A percentile compares a stretch with the other conserved stretches of the same genome.
phyloP scores from a whole-genome alignment of 2,888 invertebrate species.

The Ennomos quercinarius region DNA sequence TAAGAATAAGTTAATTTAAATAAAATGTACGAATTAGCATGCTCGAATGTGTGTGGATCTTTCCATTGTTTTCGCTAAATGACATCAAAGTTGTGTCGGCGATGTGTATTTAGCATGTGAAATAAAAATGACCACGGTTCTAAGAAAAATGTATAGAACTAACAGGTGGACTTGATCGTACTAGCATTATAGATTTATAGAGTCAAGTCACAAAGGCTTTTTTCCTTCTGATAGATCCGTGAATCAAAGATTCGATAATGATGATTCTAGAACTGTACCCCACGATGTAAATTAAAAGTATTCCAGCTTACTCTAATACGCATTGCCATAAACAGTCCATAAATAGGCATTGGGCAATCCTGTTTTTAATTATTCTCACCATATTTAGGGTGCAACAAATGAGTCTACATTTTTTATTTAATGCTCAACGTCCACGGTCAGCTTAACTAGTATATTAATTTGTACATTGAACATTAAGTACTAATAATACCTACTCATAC shows the following conservation, averaged over 20 bases:
- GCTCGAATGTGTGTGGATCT: constrained; percentile 68
- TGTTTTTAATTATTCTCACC: constrained; percentile 44
- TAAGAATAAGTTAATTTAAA: constrained; percentile 83
- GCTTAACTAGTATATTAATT: constrained; percentile 23
- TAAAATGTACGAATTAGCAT: constrained; percentile 78
- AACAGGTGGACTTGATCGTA: constrained; percentile 53
- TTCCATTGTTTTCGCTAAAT: constrained; percentile 85
- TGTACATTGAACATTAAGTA: constrained; percentile 34
- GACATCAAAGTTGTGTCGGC: constrained; percentile 83
- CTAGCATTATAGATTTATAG: constrained; percentile 21
- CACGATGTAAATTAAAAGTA: constrained; percentile 52
- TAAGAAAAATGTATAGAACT: constrained; percentile 63
- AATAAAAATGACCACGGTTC: constrained; percentile 71
- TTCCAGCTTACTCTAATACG: constrained; percentile 38
- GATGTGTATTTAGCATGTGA: constrained; percentile 75
- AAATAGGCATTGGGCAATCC: constrained; percentile 31
- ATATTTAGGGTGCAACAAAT: constrained; percentile 46
- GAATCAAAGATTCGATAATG: constrained; percentile 42
- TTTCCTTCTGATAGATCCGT: background rate
- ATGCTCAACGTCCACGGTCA: constrained; percentile 17
- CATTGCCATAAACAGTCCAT: constrained; percentile 41
- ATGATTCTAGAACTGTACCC: constrained; percentile 45
- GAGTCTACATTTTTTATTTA: constrained; percentile 28
- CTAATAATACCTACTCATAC: constrained; percentile 79
- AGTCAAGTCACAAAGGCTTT: constrained; percentile 25